Percentiles rank a stretch among this genome's conserved stretches.
Conservation (phyloP, 2,888 invertebrate species). For the Xylota segnis region DNA sequence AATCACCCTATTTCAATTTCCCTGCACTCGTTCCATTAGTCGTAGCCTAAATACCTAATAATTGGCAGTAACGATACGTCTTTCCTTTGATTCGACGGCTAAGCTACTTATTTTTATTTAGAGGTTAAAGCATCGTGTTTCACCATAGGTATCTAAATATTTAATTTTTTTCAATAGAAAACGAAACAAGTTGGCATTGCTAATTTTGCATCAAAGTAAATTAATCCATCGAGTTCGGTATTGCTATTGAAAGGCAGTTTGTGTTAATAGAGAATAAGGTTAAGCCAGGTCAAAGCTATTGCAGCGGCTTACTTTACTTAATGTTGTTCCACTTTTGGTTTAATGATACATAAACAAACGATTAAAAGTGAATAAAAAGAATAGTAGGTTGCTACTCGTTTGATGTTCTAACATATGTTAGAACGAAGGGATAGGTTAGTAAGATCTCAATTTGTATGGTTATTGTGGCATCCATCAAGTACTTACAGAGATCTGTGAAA, state of each 20-base stretch:
- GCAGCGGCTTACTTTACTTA: not conserved
- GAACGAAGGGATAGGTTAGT: no score
- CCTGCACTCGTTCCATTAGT: no score
- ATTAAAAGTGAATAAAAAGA: not conserved
- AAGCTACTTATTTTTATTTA: not conserved
- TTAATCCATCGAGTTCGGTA: not conserved
- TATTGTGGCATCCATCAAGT: no score
- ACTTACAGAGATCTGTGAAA: no score
- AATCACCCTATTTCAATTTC: no score
- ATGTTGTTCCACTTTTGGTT: not conserved
- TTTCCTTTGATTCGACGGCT: no score
- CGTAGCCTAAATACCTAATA: no score
- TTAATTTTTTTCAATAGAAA: not conserved
- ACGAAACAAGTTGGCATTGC: not conserved
- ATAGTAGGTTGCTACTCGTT: no score
- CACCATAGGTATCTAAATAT: not conserved
- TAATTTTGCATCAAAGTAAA: not conserved
- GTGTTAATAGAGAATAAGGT: constrained; percentile 9
- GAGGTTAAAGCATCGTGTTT: not conserved
- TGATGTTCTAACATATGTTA: no score
- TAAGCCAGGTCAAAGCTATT: not conserved
- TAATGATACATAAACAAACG: not conserved
- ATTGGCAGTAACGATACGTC: no score
- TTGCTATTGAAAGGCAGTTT: not conserved
- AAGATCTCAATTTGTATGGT: no score